phyloP scores from a whole-genome alignment of 2,888 invertebrate species.

The Cybosia mesomella region DNA sequence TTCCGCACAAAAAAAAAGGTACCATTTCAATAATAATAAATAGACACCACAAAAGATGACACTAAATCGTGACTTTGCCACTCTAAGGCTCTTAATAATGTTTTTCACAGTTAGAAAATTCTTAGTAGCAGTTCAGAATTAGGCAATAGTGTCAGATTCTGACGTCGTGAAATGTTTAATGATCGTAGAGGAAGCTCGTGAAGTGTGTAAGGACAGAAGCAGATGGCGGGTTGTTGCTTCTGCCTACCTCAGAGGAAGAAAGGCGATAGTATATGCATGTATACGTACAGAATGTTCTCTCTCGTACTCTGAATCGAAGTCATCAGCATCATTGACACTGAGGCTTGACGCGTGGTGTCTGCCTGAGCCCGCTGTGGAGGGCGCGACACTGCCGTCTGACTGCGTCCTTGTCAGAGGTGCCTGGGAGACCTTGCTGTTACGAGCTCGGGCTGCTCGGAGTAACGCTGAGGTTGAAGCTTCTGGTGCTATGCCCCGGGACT shows the following conservation, averaged over 20 bases:
- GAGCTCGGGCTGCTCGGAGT: slow-evolving; percentile 83
- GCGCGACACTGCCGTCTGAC: slow-evolving; percentile 92
- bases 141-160: too few relatives aligned
- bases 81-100: too few relatives aligned
- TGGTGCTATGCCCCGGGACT: slow-evolving; percentile 94
- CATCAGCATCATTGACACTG: slow-evolving; percentile 91
- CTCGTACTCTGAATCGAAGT: slow-evolving; percentile 87
- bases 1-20: too few relatives aligned
- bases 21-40: too few relatives aligned
- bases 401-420: slow-evolving; percentile 90
- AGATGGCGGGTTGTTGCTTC: neutral
- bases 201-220: neutral
- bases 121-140: too few relatives aligned
- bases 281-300: slow-evolving; percentile 76
- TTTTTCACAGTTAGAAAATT: too few relatives aligned
- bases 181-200: neutral
- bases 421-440: slow-evolving; percentile 60
- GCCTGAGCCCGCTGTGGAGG: slow-evolving; percentile 85
- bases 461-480: slow-evolving; percentile 95
- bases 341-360: slow-evolving; percentile 91
- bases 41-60: too few relatives aligned
- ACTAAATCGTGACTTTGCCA: too few relatives aligned
- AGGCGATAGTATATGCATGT: neutral
- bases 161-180: neutral
- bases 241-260: neutral